Conservation (phyloP, 2,797 vertebrate species). For the Coilia nasus region DNA sequence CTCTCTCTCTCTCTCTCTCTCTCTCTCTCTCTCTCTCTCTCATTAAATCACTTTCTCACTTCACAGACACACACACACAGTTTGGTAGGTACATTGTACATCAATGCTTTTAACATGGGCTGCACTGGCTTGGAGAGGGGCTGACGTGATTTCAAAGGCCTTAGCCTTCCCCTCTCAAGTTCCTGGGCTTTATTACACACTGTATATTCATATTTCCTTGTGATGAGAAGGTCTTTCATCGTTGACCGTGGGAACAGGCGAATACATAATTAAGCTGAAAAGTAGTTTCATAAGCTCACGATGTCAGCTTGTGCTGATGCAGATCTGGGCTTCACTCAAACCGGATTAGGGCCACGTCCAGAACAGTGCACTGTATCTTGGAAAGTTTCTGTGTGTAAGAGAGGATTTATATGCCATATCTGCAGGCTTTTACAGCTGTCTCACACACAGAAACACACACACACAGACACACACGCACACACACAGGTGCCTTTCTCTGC, state of each 20-base stretch:
- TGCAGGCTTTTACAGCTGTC: neutral
- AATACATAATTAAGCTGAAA: conserved; percentile 17
- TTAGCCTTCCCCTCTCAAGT: neutral
- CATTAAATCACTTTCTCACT: no score
- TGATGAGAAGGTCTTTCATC: conserved; percentile 17
- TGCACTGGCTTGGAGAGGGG: neutral
- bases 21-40: no score
- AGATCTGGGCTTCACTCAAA: neutral
- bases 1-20: neutral
- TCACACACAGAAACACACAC: neutral
- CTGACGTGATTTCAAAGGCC: conserved; percentile 10
- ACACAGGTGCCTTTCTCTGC: neutral
- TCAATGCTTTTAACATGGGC: neutral
- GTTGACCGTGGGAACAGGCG: conserved; percentile 15
- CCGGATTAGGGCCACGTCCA: neutral
- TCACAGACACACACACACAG: neutral
- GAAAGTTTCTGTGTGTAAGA: neutral
- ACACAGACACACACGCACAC: neutral
- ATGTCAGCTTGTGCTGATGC: neutral
- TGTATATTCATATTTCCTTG: conserved; percentile 4
- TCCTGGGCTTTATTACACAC: neutral
- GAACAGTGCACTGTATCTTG: neutral
- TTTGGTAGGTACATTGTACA: neutral
- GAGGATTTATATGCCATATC: neutral
- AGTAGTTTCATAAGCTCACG: conserved; percentile 2